Evolutionary conservation across 2,888 invertebrate genomes (phyloP), one percentile per base, ranked within the genome.

Genomic region (Drosophila barbarae): DNA sequence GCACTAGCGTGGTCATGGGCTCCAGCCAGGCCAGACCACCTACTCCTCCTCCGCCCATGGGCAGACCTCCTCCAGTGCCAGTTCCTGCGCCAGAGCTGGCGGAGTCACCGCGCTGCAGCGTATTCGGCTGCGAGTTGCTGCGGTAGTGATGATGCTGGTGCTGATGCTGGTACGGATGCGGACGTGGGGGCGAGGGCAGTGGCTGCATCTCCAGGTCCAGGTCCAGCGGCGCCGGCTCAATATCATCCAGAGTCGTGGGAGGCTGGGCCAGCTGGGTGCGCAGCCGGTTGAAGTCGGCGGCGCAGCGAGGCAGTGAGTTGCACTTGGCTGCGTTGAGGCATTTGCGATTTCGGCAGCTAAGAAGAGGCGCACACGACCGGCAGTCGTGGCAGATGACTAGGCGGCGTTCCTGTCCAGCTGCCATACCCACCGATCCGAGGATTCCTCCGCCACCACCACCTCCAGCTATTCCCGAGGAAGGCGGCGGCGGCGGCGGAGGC

Each of bases 281-380:
- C 76, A 88, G 71, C n/a, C 89, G 87, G 83, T 88, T 87, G 50
- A 89, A 88, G 64, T 89, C 89, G 71, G 89, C 89, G 57, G 89
- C 89, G 76, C 90, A 90, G 80, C 89, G 87, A 78, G 90, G 90
- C 89, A 90, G 89, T 88, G 90, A 90, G 82, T 90, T 90, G 84
- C 90, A 90, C 81, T 90, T 90, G 73, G 89, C 87, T 74, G 88
- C 87, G 64, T 89, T 89, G 69, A 87, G 84, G 80, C 90, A 90
- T 81, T 89, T 89, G 53, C 88, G 86, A 82, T 89, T 89, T 79
- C 87, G 88, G 76, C 90, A 90, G 76, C 88, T 89, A 47, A 85
- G 78, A 47, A 89, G 79, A 55, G 90, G 89, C 10, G 87, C 87
- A 42, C 88, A 88, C 61, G 88, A 88, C 23, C 89, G 86, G 59